Evolutionary conservation across 2,797 vertebrate genomes (phyloP).

Genomic region (Semotilus atromaculatus): DNA sequence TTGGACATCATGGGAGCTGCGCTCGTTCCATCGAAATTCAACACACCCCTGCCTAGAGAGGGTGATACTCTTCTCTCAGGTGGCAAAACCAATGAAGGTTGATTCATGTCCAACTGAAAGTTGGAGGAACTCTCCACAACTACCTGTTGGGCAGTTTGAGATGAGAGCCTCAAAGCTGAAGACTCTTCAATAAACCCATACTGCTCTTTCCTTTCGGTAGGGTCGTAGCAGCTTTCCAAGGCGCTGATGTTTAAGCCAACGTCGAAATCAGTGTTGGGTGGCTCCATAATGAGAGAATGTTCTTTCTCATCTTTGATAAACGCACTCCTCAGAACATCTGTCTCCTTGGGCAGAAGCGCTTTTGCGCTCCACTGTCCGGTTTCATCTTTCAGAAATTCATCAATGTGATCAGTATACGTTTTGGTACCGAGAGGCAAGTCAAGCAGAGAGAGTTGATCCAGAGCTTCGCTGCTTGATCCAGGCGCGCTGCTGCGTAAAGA

Average conservation of each 20-base stretch:
- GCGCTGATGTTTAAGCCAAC: slow-evolving; percentile 56
- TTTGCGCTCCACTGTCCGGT: slow-evolving; percentile 65
- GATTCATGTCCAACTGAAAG: slow-evolving; percentile 69
- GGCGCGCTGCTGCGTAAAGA: slow-evolving; percentile 54
- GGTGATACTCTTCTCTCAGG: slow-evolving; percentile 51
- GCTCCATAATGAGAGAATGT: slow-evolving; percentile 69
- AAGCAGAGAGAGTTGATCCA: slow-evolving; percentile 53
- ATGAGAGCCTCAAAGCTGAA: slow-evolving; percentile 36
- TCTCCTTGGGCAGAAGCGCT: slow-evolving; percentile 47
- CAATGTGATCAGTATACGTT: slow-evolving; percentile 56
- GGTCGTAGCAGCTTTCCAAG: slow-evolving; percentile 63
- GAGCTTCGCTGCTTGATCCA: slow-evolving; percentile 39
- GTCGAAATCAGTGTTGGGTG: slow-evolving; percentile 60
- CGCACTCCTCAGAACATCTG: slow-evolving; percentile 48
- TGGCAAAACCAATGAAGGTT: slow-evolving; percentile 51
- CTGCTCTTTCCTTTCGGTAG: slow-evolving; percentile 59
- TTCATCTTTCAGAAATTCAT: slow-evolving; percentile 67
- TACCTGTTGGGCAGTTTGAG: slow-evolving; percentile 33
- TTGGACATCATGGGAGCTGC: slow-evolving; percentile 64
- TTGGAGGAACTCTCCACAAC: slow-evolving; percentile 57
- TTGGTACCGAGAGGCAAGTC: slow-evolving; percentile 59
- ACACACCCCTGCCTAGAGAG: slow-evolving; percentile 55
- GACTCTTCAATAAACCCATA: slow-evolving; percentile 59
- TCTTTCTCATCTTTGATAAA: slow-evolving; percentile 79
- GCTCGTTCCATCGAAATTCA: slow-evolving; percentile 59